Percentiles rank a stretch among this genome's conserved stretches.
Evolutionary conservation across 2,888 invertebrate genomes (phyloP).

Genomic region (Parthenolecanium corni): DNA sequence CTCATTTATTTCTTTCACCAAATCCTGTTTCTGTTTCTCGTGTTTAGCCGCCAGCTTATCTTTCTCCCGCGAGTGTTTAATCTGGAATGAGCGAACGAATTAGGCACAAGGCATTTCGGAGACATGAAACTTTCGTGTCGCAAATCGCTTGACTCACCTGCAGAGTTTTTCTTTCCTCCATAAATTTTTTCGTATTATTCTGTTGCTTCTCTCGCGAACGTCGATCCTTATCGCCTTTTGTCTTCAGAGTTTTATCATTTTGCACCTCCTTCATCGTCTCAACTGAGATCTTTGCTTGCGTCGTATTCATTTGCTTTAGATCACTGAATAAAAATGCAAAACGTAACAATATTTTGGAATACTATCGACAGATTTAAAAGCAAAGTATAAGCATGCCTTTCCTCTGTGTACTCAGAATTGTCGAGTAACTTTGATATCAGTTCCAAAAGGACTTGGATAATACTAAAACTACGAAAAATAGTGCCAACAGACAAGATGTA

Average conservation of each 20-base stretch:
- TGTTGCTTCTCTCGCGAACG: conserved; percentile 88
- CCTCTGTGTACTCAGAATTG: too few species aligned
- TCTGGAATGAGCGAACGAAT: conserved; percentile 40
- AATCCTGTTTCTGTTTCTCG: conserved; percentile 80
- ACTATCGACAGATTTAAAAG: background rate
- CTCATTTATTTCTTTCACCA: conserved; percentile 75
- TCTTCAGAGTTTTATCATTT: conserved; percentile 90
- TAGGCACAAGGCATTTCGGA: background rate
- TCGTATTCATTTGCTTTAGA: conserved; percentile 85
- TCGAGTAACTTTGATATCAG: too few species aligned
- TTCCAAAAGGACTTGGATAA: too few species aligned
- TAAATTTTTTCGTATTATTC: conserved; percentile 93
- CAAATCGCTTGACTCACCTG: conserved; percentile 34
- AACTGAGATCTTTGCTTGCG: conserved; percentile 91
- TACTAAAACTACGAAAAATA: too few species aligned
- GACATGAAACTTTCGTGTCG: background rate
- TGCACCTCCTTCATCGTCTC: conserved; percentile 93
- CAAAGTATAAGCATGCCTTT: background rate
- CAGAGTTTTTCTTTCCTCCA: conserved; percentile 77
- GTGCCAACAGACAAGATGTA: too few species aligned
- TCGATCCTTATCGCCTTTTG: conserved; percentile 92
- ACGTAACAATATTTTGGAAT: background rate
- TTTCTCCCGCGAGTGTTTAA: conserved; percentile 82
- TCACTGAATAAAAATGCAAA: conserved; percentile 49
- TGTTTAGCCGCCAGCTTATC: conserved; percentile 86